phyloP scores from a whole-genome alignment of 1,140 invertebrate genomes.

The Drosophila serrata region DNA sequence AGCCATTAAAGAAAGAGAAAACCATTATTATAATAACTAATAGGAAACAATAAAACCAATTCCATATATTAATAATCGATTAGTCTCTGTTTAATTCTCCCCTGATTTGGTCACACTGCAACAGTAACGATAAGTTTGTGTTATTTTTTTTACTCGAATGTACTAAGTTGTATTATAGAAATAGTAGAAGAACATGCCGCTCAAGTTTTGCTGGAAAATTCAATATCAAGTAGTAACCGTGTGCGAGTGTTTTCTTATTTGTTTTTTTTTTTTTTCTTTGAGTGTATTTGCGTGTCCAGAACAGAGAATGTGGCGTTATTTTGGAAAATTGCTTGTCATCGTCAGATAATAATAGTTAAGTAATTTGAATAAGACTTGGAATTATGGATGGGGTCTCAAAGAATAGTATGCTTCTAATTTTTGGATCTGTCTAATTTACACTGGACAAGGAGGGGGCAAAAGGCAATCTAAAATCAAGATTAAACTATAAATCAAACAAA shows the following conservation, averaged over 20 bases:
- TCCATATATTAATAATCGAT: background rate
- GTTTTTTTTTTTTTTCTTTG: constrained; percentile 24
- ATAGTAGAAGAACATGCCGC: constrained; percentile 45
- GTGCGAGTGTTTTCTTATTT: constrained; percentile 21
- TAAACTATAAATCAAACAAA: background rate
- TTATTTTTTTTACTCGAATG: constrained; percentile 11
- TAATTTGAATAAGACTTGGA: background rate
- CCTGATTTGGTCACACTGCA: constrained; percentile 52
- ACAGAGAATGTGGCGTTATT: constrained; percentile 45
- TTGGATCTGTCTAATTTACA: constrained; percentile 5
- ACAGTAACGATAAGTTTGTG: constrained; percentile 6
- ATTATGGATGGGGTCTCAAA: background rate
- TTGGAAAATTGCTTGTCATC: constrained; percentile 27
- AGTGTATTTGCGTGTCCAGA: constrained; percentile 47
- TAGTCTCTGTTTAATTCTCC: constrained; percentile 4
- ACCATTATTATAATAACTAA: background rate
- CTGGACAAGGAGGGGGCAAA: background rate
- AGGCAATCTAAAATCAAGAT: constrained; percentile 7
- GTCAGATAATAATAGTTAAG: constrained; percentile 7
- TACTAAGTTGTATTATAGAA: constrained; percentile 15
- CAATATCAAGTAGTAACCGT: constrained; percentile 31
- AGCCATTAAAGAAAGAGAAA: background rate
- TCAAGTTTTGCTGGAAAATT: constrained; percentile 57
- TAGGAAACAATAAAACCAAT: background rate
- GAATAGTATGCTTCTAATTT: background rate